These are phyloP conservation scores for Agrenia bidenticulata DNA, from an alignment of 2,888 invertebrate species.

Conservation along the genomic window DNA sequence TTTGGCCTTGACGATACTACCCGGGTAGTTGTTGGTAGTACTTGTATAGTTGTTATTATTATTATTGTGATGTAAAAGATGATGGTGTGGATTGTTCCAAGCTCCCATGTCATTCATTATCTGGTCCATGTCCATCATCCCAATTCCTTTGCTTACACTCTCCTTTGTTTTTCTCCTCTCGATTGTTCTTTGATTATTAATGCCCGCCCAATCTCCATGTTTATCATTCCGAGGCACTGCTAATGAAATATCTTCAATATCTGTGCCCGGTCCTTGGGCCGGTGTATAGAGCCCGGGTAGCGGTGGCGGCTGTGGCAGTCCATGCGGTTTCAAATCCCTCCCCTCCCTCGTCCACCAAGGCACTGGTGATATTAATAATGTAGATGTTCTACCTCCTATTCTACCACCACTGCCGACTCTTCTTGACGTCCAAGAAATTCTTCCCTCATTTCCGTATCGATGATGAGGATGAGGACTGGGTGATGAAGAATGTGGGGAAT, in stretches of 20 bases:
- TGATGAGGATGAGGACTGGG: too few species aligned
- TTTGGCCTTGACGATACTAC: background rate
- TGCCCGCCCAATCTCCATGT: background rate
- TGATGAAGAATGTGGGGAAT: too few species aligned
- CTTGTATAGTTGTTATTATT: background rate
- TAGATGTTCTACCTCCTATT: too few species aligned
- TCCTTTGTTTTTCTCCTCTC: background rate
- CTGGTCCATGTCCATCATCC: slow-evolving; percentile 36
- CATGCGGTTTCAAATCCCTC: too few species aligned
- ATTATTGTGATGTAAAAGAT: background rate
- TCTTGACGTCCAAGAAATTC: too few species aligned
- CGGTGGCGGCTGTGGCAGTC: too few species aligned
- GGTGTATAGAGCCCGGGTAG: too few species aligned
- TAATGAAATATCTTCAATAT: background rate
- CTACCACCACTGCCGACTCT: too few species aligned
- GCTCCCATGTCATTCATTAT: slow-evolving; percentile 44
- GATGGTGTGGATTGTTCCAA: background rate
- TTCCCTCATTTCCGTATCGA: too few species aligned
- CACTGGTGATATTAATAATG: too few species aligned
- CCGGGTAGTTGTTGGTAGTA: background rate
- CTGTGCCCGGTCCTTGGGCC: too few species aligned
- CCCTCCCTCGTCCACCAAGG: too few species aligned
- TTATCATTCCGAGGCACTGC: background rate
- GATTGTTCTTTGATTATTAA: background rate
- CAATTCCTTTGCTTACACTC: background rate